A percentile compares a stretch with the other conserved stretches of the same genome.
Evolutionary conservation across 2,113 vertebrate species (phyloP).

Genomic region (Peromyscus californicus): DNA sequence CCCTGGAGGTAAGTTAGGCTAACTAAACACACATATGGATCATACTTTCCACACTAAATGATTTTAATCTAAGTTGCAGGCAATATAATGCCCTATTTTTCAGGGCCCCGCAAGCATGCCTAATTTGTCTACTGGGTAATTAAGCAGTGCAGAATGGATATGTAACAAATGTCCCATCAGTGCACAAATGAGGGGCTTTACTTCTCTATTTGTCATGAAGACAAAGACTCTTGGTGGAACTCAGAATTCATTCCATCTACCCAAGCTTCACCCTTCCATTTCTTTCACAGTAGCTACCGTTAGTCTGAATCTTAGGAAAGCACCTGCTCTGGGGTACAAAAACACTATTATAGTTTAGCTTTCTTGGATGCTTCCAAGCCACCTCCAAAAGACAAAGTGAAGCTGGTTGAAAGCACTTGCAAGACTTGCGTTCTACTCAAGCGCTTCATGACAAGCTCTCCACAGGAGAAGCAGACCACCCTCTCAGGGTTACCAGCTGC

Average conservation of each 20-base stretch:
- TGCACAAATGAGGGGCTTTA: constrained; percentile 30
- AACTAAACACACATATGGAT: constrained; percentile 55
- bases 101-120: not conserved
- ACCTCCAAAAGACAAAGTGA: constrained; percentile 46
- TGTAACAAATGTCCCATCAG: constrained; percentile 19
- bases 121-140: constrained; percentile 56
- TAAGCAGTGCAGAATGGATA: constrained; percentile 27
- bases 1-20: constrained; percentile 61
- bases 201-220: constrained; percentile 13
- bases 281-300: not conserved
- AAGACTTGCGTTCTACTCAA: constrained; percentile 1
- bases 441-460: not conserved
- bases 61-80: constrained; percentile 62
- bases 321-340: not conserved
- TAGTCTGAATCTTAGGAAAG: not conserved
- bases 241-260: constrained; percentile 23
- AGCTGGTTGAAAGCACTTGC: not conserved
- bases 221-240: not conserved
- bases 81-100: constrained; percentile 39
- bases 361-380: not conserved
- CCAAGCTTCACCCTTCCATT: not conserved
- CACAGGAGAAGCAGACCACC: not conserved
- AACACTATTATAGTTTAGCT: not conserved
- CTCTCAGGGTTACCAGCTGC: not conserved
- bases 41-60: constrained; percentile 50